Base-by-base conservation (phyloP, 2,113 vertebrate genomes). In the Macaca fascicularis region DNA sequence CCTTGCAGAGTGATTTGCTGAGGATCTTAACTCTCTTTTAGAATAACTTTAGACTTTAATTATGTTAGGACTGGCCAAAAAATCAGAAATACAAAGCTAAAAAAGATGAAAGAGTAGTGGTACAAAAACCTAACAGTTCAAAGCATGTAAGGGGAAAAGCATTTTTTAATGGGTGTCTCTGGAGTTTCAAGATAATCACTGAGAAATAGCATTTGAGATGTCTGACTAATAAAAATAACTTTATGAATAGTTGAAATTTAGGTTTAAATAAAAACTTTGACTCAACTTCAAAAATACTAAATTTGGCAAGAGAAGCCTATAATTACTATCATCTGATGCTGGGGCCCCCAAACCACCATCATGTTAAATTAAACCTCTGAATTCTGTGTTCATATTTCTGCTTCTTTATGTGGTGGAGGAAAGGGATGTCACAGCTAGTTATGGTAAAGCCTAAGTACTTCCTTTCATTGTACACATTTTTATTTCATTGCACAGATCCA, bases 331-430 rank as follows among this genome's bases (percentile, higher is more conserved):
- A 8, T 96, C 82, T 92, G 79, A 80, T 87, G 85, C 83, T 79
- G 72, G 79, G 75, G 89, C 92, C 93, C 93, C 30, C 19, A 89
- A 95, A 57, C 83, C 61, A 87, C 95, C 93, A 59, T 48, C 27
- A 0, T 97, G 59, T 94, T 97, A 64, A 96, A 80, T 74, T 81
- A 96, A 97, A 86, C n/a, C 45, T 84, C 75, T 96, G 96, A 97
- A 57, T 88, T 11, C 0, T 88, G 2, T 86, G 57, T 93, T 98
- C 96, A 70, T 87, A 50, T 93, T 90, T 94, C 52, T 93, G 48
- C 17, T 93, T 87, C 45, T 98, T 94, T 83, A 96, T 87, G 90
- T 83, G 97, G 88, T 97, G 3, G 76, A 95, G 38, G 85, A 97
- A 82, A 90, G 72, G 87, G 93, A 97, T 72, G 93, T 89, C 83